Evolutionary conservation across 2,113 vertebrate genomes (phyloP).

Genomic region (Leptobrachium ailaonicum): DNA sequence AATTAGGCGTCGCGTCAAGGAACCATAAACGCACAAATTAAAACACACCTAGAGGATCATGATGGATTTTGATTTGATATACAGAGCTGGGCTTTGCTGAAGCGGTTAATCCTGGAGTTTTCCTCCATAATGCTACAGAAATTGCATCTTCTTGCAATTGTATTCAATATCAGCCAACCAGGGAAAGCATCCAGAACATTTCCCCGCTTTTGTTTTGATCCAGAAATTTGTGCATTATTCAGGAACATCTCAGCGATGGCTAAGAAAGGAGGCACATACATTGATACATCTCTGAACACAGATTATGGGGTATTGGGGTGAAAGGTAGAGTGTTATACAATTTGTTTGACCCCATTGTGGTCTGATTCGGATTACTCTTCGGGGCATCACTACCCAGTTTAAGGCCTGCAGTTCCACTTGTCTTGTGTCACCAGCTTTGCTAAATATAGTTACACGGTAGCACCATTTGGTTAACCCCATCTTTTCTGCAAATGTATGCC

Average conservation of each 20-base stretch:
- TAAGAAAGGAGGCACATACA: slow-evolving; percentile 69
- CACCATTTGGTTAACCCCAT: slow-evolving; percentile 66
- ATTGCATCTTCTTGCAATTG: slow-evolving; percentile 1
- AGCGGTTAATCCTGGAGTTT: not conserved
- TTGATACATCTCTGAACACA: slow-evolving; percentile 56
- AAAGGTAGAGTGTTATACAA: slow-evolving; percentile 59
- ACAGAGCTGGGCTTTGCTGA: not conserved
- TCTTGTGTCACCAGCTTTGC: slow-evolving; percentile 50
- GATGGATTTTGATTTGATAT: slow-evolving; percentile 26
- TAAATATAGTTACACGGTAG: slow-evolving; percentile 59
- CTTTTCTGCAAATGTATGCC: slow-evolving; percentile 50
- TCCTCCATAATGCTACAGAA: not conserved
- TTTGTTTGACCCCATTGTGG: slow-evolving; percentile 30
- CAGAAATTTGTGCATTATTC: slow-evolving; percentile 51
- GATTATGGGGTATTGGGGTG: not conserved
- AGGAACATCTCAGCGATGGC: slow-evolving; percentile 53
- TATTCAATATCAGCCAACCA: not conserved
- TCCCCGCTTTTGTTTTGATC: slow-evolving; percentile 2
- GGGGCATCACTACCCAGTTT: slow-evolving; percentile 48
- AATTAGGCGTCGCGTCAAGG: slow-evolving; percentile 43
- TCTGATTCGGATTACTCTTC: slow-evolving; percentile 47
- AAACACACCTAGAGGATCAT: slow-evolving; percentile 3
- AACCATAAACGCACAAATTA: slow-evolving; percentile 52
- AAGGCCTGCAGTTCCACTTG: slow-evolving; percentile 56
- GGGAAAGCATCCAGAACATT: not conserved